Percentiles rank a stretch among this genome's conserved stretches.
These are phyloP conservation scores for Apogon hyalosoma DNA, from an alignment of 2,797 vertebrate genomes.

Conservation along the genomic window DNA sequence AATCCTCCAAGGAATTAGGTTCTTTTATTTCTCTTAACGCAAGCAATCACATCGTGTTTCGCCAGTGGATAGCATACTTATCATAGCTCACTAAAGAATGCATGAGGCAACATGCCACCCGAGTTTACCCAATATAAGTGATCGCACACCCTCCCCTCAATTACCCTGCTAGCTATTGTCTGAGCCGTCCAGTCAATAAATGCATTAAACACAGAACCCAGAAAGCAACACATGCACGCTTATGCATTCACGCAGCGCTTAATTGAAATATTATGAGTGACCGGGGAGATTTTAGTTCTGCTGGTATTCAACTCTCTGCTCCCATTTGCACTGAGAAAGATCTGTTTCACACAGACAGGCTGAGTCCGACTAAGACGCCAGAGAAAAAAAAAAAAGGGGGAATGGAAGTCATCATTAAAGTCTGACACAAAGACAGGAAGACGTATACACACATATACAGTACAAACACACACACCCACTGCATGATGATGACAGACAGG, in stretches of 20 bases:
- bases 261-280: slow-evolving; percentile 60
- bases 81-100: slow-evolving; percentile 11
- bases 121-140: slow-evolving; percentile 17
- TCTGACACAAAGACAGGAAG: slow-evolving; percentile 39
- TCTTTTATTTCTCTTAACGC: slow-evolving; percentile 39
- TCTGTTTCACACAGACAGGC: slow-evolving; percentile 52
- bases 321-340: slow-evolving; percentile 57
- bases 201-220: slow-evolving; percentile 10
- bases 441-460: slow-evolving; percentile 33
- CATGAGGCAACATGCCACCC: slow-evolving; percentile 20
- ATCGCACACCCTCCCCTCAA: not conserved
- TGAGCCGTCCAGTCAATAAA: slow-evolving; percentile 2
- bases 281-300: slow-evolving; percentile 46
- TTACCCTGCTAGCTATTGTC: not conserved
- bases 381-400: slow-evolving; percentile 27
- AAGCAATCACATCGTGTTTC: slow-evolving; percentile 33
- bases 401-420: slow-evolving; percentile 62
- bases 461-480: slow-evolving; percentile 11
- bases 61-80: slow-evolving; percentile 5
- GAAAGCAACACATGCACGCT: slow-evolving; percentile 4
- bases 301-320: slow-evolving; percentile 43
- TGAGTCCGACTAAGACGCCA: slow-evolving; percentile 33
- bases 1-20: slow-evolving; percentile 31
- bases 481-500: slow-evolving; percentile 60
- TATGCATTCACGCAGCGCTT: slow-evolving; percentile 40